Evolutionary conservation across 2,113 vertebrate species (phyloP).

Genomic region (Vimba vimba): DNA sequence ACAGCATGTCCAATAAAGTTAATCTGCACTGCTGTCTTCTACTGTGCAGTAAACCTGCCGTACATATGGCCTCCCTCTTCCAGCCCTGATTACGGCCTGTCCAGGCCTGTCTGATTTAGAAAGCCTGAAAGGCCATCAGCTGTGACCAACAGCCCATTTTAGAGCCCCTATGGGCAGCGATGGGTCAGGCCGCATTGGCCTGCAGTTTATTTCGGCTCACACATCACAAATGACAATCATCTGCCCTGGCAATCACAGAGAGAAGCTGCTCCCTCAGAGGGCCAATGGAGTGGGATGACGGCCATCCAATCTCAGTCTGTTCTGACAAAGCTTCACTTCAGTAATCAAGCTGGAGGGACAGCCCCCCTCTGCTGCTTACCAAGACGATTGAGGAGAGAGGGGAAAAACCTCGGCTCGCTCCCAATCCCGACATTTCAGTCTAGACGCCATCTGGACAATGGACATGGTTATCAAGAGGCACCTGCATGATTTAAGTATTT

Average conservation of each 20-base stretch:
- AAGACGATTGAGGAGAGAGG: constrained; percentile 41
- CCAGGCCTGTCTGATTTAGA: constrained; percentile 66
- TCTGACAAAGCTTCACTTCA: constrained; percentile 43
- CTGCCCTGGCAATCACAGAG: constrained; percentile 48
- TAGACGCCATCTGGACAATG: constrained; percentile 69
- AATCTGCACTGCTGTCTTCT: constrained; percentile 60
- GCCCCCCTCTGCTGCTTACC: constrained; percentile 41
- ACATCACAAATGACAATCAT: constrained; percentile 60
- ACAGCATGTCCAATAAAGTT: constrained; percentile 39
- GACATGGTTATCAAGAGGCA: constrained; percentile 50
- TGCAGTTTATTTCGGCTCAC: constrained; percentile 22
- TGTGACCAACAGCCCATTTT: constrained; percentile 58
- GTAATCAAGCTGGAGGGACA: constrained; percentile 56
- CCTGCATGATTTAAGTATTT: constrained; percentile 30
- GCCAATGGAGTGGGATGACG: constrained; percentile 30
- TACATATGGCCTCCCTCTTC: constrained; percentile 62
- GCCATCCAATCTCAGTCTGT: constrained; percentile 45
- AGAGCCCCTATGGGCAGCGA: constrained; percentile 44
- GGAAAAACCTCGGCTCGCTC: constrained; percentile 40
- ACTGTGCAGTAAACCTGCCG: constrained; percentile 54
- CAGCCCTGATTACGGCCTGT: constrained; percentile 65
- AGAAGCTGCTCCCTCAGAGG: constrained; percentile 46
- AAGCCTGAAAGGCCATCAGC: constrained; percentile 46
- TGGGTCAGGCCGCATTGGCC: constrained; percentile 43
- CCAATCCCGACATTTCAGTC: constrained; percentile 58